Base-by-base conservation (phyloP, 2,113 vertebrate species). In the Gasterosteus aculeatus region DNA sequence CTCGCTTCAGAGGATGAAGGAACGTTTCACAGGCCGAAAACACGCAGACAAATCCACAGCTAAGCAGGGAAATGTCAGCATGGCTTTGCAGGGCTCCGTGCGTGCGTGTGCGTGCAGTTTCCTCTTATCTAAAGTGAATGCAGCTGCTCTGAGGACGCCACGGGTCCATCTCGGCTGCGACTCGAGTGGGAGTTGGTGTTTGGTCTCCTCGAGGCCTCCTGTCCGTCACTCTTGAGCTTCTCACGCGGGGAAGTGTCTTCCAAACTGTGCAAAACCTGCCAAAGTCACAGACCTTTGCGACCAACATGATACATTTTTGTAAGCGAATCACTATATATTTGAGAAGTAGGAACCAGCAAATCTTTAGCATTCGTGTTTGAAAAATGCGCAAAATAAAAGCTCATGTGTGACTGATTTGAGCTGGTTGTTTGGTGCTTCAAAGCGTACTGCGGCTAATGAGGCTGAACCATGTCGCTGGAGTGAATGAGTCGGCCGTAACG, bases 121-220 rank as follows among this genome's bases (percentile, higher is more conserved):
- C 62, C 44, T 19, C 69, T 83, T 86, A 87, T 90, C 89, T 85
- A 81, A 89, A 88, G 81, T 29, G 5, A 66, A 60, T 59, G 71
- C 91, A 89, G 89, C 84, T 85, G 83, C 65, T 81, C 2, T 3
- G 54, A 22, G 59, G 76, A 69, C 26, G 38, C 75, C 9, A 9
- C 44, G 14, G 44, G 3, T 44, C 46, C 29, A 22, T 35, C 29
- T 54, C 49, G 49, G 58, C 69, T 78, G 67, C 75, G 10, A 19
- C 56, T 69, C 47, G 31, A 69, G 70, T 69, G 46, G 72, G 68
- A 63, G 81, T 75, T 18, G 3, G 22, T 42, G 2, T 72, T 64
- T 51, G 22, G 31, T 82, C 67, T 54, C 72, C 47, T 72, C 72
- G 72, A 80, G 41, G 79, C n/a, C 44, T 72, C 6, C 8, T 2